phyloP scores from a whole-genome alignment of 2,888 invertebrate species.

The Trichopoda pennipes region DNA sequence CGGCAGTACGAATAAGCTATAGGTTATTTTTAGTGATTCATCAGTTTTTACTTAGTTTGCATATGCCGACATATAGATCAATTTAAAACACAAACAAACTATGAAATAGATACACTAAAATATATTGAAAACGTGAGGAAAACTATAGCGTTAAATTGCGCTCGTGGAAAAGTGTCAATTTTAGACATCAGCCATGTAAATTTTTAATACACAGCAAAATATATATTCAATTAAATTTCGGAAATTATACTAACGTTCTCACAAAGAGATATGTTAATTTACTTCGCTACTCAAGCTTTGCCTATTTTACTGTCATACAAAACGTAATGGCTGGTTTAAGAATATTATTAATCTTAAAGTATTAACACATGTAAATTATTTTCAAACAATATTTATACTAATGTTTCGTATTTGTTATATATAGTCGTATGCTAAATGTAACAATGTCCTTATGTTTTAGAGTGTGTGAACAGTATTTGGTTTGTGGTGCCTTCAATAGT shows the following conservation, averaged over 20 bases:
- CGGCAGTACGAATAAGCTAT: slow-evolving; percentile 1
- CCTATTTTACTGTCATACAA: too few relatives aligned
- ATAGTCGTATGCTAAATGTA: not conserved
- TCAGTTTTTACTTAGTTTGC: slow-evolving; percentile 29
- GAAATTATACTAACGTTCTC: too few relatives aligned
- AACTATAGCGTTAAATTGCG: not conserved
- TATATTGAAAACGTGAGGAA: not conserved
- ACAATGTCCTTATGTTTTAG: slow-evolving; percentile 20
- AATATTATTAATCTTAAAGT: too few relatives aligned
- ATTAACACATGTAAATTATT: too few relatives aligned
- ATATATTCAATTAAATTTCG: too few relatives aligned
- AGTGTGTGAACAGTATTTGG: slow-evolving; percentile 12
- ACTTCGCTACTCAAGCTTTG: too few relatives aligned
- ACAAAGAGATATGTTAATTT: too few relatives aligned
- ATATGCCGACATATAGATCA: not conserved
- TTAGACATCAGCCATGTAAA: not conserved
- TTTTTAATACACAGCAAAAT: not conserved
- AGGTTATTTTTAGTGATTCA: slow-evolving; percentile 58
- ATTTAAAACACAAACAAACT: not conserved
- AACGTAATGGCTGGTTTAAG: too few relatives aligned
- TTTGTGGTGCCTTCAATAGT: slow-evolving; percentile 45
- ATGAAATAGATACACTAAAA: not conserved
- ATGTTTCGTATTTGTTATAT: not conserved
- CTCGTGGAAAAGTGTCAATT: not conserved
- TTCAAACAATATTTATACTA: not conserved